Evolutionary conservation across 1,140 invertebrate genomes (phyloP).

Genomic region (Pseudoatta argentina): DNA sequence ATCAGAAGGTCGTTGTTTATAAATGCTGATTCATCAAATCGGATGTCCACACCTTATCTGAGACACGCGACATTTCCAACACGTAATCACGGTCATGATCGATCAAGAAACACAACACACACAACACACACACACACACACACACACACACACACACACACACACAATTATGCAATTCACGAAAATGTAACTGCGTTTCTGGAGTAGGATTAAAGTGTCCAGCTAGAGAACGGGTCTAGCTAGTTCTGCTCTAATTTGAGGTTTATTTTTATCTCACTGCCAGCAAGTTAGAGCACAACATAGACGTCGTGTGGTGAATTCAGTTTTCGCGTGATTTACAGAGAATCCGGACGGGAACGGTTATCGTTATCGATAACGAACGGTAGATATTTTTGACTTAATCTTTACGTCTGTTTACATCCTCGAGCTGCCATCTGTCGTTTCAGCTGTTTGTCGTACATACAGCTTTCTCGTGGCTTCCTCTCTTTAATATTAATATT

Average conservation of each 20-base stretch:
- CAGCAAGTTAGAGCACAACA: slow-evolving; percentile 40
- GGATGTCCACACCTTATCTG: not conserved
- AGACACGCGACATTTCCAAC: not conserved
- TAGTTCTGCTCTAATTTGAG: slow-evolving; percentile 65
- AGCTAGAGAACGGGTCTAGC: slow-evolving; percentile 6
- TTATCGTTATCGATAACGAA: slow-evolving; percentile 43
- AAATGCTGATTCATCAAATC: not conserved
- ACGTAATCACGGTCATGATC: slow-evolving; percentile 18
- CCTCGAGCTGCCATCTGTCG: not conserved
- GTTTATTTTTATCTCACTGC: slow-evolving; percentile 63
- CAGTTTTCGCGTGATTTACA: slow-evolving; percentile 47
- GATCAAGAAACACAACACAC: not conserved
- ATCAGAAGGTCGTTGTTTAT: not conserved
- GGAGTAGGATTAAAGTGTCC: slow-evolving; percentile 29
- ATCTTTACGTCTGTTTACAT: not conserved
- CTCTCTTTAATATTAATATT: not conserved
- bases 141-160: no score
- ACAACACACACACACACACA: no score
- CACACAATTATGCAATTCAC: not conserved
- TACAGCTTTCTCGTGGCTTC: not conserved
- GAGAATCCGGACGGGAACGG: slow-evolving; percentile 20
- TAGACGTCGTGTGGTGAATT: slow-evolving; percentile 16
- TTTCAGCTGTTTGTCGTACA: not conserved
- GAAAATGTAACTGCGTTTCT: not conserved
- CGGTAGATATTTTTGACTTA: slow-evolving; percentile 14